A percentile compares a stretch with the other conserved stretches of the same genome.
Conservation (phyloP, 1,140 invertebrate genomes). For the Zaprionus davidi region DNA sequence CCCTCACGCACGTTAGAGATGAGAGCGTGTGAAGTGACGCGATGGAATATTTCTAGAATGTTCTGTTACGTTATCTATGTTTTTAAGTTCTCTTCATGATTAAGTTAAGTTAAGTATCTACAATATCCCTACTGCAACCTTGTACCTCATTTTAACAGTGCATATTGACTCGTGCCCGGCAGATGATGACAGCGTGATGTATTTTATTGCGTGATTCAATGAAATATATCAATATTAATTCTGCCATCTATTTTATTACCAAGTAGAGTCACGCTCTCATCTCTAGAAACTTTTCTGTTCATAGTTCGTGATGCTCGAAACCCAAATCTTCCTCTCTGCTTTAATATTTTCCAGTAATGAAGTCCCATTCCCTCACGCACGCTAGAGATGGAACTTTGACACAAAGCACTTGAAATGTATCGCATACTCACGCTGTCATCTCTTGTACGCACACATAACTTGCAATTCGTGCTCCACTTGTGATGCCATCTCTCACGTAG, state of each 20-base stretch:
- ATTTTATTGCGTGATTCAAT: too few relatives aligned
- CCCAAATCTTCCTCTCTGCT: too few relatives aligned
- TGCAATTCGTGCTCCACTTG: conserved; percentile 11
- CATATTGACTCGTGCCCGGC: too few relatives aligned
- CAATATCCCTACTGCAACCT: too few relatives aligned
- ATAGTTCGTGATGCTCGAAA: too few relatives aligned
- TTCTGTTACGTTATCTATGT: too few relatives aligned
- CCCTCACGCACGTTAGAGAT: background rate
- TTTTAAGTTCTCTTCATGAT: too few relatives aligned
- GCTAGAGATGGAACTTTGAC: background rate
- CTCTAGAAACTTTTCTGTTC: background rate
- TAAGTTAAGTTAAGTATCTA: too few relatives aligned
- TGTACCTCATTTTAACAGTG: too few relatives aligned
- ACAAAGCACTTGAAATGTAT: background rate
- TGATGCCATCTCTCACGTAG: background rate
- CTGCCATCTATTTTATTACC: too few relatives aligned
- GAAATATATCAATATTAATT: background rate
- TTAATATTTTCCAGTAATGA: too few relatives aligned
- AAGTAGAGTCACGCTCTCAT: background rate
- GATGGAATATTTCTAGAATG: background rate
- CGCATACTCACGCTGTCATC: background rate
- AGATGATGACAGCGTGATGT: too few relatives aligned
- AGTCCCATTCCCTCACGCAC: background rate
- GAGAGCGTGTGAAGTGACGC: background rate
- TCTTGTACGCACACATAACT: background rate